These are phyloP conservation scores for Hippopotamyrus pictus DNA, from an alignment of 2,797 vertebrate genomes.

Conservation along the genomic window DNA sequence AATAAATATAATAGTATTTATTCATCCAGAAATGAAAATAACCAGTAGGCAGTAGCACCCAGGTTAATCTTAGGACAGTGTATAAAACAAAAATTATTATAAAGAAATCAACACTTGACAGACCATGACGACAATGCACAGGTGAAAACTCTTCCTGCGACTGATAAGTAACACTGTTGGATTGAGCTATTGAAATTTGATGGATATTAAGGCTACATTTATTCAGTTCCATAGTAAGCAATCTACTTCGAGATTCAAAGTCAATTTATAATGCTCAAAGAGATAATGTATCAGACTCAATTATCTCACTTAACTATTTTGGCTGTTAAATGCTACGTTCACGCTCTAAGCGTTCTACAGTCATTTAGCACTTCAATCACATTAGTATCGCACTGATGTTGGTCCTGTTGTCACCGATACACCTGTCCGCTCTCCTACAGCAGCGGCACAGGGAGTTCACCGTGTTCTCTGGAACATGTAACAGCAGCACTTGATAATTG, in stretches of 20 bases:
- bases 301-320: background rate
- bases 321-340: background rate
- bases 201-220: background rate
- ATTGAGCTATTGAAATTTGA: background rate
- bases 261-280: background rate
- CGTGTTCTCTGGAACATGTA: background rate
- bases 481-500: background rate
- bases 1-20: background rate
- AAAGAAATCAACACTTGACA: background rate
- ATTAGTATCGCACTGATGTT: background rate
- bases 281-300: background rate
- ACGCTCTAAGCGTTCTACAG: background rate
- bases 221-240: background rate
- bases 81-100: background rate
- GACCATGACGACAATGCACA: background rate
- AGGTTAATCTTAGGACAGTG: background rate
- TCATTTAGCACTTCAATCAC: background rate
- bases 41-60: background rate
- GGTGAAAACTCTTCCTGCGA: background rate
- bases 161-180: background rate
- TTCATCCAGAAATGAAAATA: background rate
- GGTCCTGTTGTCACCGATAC: background rate
- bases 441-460: background rate
- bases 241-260: background rate
- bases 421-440: background rate